Conservation (phyloP, 2,888 invertebrate genomes). For the Rhaphigaster nebulosa region DNA sequence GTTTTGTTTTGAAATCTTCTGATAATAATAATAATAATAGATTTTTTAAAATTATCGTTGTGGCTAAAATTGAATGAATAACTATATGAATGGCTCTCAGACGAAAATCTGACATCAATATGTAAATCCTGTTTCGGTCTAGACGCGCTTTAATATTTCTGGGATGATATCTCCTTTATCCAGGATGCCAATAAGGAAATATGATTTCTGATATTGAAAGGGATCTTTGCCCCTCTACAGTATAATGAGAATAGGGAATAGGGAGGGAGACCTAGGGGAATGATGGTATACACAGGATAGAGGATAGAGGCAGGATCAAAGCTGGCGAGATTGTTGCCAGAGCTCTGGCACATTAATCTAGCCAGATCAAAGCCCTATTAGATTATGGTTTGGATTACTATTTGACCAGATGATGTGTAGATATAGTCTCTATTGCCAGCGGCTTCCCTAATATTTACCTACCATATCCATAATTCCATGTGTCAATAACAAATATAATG, state of each 20-base stretch:
- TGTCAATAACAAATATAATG: no score
- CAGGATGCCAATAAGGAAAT: background rate
- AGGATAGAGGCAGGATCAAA: background rate
- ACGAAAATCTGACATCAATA: no score
- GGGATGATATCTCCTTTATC: background rate
- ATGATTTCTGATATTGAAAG: background rate
- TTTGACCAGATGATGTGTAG: background rate
- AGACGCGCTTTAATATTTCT: background rate
- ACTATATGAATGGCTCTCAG: no score
- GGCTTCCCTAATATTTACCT: background rate
- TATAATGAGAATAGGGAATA: background rate
- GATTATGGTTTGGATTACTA: background rate
- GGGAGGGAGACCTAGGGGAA: background rate
- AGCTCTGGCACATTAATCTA: background rate
- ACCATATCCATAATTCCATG: no score
- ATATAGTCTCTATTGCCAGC: background rate
- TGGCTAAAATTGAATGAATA: no score
- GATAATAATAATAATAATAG: no score
- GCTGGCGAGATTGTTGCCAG: background rate
- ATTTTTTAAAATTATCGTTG: no score
- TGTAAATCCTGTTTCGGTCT: no score
- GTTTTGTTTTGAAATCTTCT: no score
- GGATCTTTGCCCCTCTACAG: background rate
- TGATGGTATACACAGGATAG: background rate
- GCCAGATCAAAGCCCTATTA: background rate